Conservation (phyloP, 2,113 vertebrate species). For the Oncorhynchus kisutch region DNA sequence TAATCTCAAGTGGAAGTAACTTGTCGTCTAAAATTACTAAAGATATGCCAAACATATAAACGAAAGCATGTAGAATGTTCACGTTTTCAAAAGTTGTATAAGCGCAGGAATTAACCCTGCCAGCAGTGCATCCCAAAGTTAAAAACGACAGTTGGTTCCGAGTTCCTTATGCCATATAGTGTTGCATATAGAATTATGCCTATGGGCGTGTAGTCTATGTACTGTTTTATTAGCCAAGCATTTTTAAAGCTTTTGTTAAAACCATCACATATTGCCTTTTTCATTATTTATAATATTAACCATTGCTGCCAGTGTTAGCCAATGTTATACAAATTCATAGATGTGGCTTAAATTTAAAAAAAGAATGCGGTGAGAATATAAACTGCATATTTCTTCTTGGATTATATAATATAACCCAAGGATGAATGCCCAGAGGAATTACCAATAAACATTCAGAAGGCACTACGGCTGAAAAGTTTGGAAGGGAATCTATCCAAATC, state of each 20-base stretch:
- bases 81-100: neutral
- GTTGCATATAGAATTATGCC: too few relatives aligned
- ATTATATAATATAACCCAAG: neutral
- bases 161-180: too few relatives aligned
- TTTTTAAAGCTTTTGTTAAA: too few relatives aligned
- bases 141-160: too few relatives aligned
- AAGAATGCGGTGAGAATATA: neutral
- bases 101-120: neutral
- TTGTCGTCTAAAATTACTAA: neutral
- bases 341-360: neutral
- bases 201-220: too few relatives aligned
- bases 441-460: constrained; percentile 36
- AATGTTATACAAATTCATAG: too few relatives aligned
- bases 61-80: neutral
- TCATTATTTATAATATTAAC: too few relatives aligned
- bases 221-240: too few relatives aligned
- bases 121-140: neutral
- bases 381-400: neutral
- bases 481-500: constrained; percentile 28
- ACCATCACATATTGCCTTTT: too few relatives aligned
- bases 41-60: neutral
- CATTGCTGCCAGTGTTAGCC: too few relatives aligned
- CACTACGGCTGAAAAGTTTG: constrained; percentile 22
- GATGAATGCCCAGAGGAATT: constrained; percentile 12
- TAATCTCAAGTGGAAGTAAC: neutral